These are phyloP conservation scores for Phalanger gymnotis DNA, from an alignment of 2,797 vertebrate species.

Conservation along the genomic window DNA sequence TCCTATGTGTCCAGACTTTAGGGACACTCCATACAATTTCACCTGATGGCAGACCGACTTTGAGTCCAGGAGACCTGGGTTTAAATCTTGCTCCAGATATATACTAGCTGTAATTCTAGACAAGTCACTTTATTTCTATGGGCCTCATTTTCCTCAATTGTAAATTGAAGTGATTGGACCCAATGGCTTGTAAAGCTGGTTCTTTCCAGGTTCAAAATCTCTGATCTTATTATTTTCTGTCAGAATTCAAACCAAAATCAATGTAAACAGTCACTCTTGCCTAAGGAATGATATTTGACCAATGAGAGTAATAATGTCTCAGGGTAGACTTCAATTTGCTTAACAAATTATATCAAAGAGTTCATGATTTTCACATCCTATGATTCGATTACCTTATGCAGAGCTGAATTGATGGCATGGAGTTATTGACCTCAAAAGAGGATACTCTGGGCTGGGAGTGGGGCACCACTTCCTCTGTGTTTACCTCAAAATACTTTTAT, in stretches of 20 bases:
- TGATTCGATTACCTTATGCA: conserved; percentile 11
- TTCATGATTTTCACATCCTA: conserved; percentile 33
- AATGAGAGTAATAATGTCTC: conserved; percentile 13
- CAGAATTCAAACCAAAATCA: background rate
- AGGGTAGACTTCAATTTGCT: background rate
- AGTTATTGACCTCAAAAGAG: conserved; percentile 11
- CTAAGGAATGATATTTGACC: background rate
- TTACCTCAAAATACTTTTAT: conserved; percentile 1
- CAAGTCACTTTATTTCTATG: background rate
- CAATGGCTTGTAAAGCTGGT: background rate
- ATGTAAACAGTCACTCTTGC: conserved; percentile 24
- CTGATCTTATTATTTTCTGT: background rate
- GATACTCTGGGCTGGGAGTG: background rate
- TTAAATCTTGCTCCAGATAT: background rate
- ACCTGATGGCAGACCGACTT: background rate
- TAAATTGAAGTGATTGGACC: background rate
- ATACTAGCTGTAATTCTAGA: background rate
- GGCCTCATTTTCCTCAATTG: background rate
- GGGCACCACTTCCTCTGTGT: background rate
- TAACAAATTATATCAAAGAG: conserved; percentile 17
- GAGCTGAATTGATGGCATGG: conserved; percentile 41
- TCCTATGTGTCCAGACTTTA: no score
- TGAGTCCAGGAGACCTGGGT: background rate
- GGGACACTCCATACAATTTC: no score
- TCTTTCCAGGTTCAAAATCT: background rate